Conservation (phyloP, 2,888 invertebrate genomes). For the Galerucella pusilla region DNA sequence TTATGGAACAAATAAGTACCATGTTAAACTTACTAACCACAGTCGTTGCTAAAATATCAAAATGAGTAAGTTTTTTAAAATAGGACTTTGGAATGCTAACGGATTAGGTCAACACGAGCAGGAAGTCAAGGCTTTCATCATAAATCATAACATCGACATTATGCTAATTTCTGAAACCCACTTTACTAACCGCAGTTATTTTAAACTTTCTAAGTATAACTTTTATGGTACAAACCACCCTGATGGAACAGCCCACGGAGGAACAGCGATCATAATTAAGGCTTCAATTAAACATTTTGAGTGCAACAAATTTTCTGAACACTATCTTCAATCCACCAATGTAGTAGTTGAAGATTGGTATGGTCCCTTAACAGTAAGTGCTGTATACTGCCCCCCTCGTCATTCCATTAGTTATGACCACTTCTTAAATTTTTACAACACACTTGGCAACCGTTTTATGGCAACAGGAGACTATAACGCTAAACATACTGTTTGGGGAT, state of each 20-base stretch:
- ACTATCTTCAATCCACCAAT: slow-evolving; percentile 19
- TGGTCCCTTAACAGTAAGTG: slow-evolving; percentile 23
- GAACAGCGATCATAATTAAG: slow-evolving; percentile 3
- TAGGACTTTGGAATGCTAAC: slow-evolving; percentile 44
- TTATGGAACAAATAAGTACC: background rate
- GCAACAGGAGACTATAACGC: too few relatives aligned
- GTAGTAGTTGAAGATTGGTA: slow-evolving; percentile 1
- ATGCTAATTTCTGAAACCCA: too few relatives aligned
- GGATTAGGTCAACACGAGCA: slow-evolving; percentile 43
- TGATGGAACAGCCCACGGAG: slow-evolving; percentile 1
- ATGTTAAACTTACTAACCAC: slow-evolving; percentile 14
- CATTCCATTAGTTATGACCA: too few relatives aligned
- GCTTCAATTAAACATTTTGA: slow-evolving; percentile 5
- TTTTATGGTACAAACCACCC: slow-evolving; percentile 41
- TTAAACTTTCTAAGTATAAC: too few relatives aligned
- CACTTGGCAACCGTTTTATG: too few relatives aligned
- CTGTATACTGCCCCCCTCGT: slow-evolving; percentile 24
- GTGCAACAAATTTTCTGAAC: slow-evolving; percentile 6
- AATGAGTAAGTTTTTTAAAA: slow-evolving; percentile 14
- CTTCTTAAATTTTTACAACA: too few relatives aligned
- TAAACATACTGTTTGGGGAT: too few relatives aligned
- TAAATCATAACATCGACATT: slow-evolving; percentile 30
- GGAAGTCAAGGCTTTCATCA: slow-evolving; percentile 41
- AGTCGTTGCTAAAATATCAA: slow-evolving; percentile 4
- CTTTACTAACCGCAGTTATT: too few relatives aligned